phyloP scores from a whole-genome alignment of 2,888 invertebrate genomes.

The Lithodes maja region DNA sequence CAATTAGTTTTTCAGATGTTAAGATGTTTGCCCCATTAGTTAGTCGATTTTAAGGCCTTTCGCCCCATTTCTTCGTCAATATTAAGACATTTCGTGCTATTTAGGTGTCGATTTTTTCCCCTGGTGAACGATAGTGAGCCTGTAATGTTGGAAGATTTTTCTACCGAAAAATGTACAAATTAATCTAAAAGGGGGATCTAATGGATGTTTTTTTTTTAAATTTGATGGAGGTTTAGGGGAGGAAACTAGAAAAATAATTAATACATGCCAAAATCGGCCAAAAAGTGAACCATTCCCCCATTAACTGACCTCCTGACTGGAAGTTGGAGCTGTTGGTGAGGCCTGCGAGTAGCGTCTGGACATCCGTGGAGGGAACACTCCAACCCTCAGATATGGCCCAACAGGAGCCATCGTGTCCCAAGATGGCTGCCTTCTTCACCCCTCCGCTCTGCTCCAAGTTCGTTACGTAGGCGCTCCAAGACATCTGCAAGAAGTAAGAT shows the following conservation, averaged over 20 bases:
- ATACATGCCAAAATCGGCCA: no score
- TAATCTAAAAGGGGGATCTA: neutral
- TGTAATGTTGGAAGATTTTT: no score
- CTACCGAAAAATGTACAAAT: neutral
- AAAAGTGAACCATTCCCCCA: no score
- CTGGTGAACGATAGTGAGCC: no score
- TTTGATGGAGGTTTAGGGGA: neutral
- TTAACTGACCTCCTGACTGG: constrained; percentile 30
- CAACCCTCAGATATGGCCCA: constrained; percentile 51
- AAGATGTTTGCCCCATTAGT: no score
- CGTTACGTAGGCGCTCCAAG: constrained; percentile 51
- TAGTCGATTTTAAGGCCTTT: no score
- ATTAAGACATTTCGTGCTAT: no score
- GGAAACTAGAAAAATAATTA: neutral
- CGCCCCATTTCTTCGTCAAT: no score
- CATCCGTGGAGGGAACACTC: constrained; percentile 26
- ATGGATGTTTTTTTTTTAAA: no score
- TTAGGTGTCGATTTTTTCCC: no score
- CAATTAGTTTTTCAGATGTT: no score
- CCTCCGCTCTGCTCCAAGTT: constrained; percentile 43
- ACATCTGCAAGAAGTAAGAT: constrained; percentile 38
- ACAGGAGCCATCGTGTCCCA: constrained; percentile 45
- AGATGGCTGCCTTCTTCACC: constrained; percentile 47
- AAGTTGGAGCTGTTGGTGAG: constrained; percentile 31
- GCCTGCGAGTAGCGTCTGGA: constrained; percentile 17